phyloP scores from a whole-genome alignment of 1,140 invertebrate species.

The Apis dorsata region DNA sequence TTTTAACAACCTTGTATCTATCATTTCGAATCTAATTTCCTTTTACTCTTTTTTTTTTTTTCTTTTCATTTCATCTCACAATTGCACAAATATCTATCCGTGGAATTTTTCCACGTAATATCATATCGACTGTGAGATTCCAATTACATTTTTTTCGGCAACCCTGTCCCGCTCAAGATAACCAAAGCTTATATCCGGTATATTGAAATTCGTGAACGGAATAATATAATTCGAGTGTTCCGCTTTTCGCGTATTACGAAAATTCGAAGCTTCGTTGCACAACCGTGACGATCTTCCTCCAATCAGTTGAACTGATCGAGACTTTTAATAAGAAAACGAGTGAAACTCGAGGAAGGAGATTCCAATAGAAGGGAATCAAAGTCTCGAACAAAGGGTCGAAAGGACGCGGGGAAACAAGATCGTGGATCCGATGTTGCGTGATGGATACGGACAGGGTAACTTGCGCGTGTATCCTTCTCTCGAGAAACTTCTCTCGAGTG shows the following conservation, averaged over 20 bases:
- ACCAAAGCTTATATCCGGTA: not conserved
- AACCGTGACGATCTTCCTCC: not conserved
- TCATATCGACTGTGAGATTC: slow-evolving; percentile 5
- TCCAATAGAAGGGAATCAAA: not conserved
- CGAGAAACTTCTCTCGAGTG: slow-evolving; percentile 1
- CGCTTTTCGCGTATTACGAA: no score
- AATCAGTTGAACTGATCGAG: not conserved
- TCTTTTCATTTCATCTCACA: not conserved
- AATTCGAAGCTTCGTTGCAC: slow-evolving; percentile 1
- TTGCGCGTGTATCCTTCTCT: not conserved
- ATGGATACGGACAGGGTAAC: not conserved
- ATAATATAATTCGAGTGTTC: slow-evolving; percentile 12
- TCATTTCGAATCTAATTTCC: no score
- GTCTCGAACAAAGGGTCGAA: slow-evolving; percentile 12
- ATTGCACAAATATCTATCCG: not conserved
- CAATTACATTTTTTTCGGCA: slow-evolving; percentile 36
- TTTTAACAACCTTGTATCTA: not conserved
- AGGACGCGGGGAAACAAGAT: slow-evolving; percentile 4
- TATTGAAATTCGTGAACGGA: slow-evolving; percentile 22
- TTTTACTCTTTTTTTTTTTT: no score
- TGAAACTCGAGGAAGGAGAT: not conserved
- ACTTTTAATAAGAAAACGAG: no score
- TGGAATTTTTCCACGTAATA: slow-evolving; percentile 18
- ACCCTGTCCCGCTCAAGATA: not conserved
- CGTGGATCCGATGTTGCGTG: slow-evolving; percentile 20